phyloP scores from a whole-genome alignment of 2,888 invertebrate species.

The Tenthredo notha region DNA sequence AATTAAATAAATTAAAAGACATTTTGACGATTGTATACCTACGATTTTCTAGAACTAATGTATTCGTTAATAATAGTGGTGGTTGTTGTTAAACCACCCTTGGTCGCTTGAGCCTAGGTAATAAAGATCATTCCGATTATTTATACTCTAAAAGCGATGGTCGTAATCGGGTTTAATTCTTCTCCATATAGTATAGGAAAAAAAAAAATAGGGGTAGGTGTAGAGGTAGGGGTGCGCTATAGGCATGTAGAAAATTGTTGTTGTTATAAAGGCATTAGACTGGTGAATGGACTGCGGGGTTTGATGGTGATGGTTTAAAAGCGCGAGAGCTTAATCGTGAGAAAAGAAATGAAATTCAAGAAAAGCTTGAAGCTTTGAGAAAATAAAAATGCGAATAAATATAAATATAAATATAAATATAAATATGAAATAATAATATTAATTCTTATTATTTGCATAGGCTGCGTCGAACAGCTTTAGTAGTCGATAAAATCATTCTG shows the following conservation, averaged over 20 bases:
- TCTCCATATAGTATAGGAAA: background rate
- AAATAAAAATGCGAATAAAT: background rate
- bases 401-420: conserved; percentile 7
- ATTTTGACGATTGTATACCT: background rate
- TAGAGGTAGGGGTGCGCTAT: background rate
- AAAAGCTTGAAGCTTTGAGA: background rate
- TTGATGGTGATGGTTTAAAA: background rate
- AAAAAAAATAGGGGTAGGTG: background rate
- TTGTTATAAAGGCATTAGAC: conserved; percentile 63
- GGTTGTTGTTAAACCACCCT: background rate
- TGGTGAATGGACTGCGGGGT: conserved; percentile 44
- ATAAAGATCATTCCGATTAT: conserved; percentile 39
- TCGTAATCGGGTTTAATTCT: conserved; percentile 34
- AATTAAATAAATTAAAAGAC: background rate
- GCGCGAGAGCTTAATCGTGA: background rate
- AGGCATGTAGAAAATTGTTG: conserved; percentile 51
- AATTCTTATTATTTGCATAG: background rate
- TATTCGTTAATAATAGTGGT: background rate
- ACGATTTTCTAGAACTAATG: background rate
- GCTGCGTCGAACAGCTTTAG: background rate
- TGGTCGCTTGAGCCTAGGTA: background rate
- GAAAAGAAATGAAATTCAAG: conserved; percentile 8
- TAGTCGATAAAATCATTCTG: background rate
- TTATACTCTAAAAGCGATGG: conserved; percentile 24
- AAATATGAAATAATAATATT: background rate